Conservation (phyloP, 1,140 invertebrate genomes). For the Aphidius ervi region DNA sequence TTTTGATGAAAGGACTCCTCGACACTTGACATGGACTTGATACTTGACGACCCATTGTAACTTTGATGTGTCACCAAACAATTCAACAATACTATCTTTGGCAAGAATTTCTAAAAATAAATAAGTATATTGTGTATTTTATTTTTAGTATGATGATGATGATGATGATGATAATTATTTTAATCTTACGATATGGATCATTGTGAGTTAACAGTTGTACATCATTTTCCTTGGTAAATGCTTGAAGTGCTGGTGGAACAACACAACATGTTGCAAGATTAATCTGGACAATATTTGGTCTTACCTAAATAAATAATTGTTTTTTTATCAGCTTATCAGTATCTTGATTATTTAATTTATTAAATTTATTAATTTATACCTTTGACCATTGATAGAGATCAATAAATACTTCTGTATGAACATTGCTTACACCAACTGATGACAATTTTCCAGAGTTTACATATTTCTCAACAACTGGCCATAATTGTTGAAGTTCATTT, state of each 20-base stretch:
- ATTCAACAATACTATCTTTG: slow-evolving; percentile 48
- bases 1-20: slow-evolving; percentile 83
- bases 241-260: slow-evolving; percentile 83
- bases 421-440: slow-evolving; percentile 82
- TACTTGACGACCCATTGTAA: slow-evolving; percentile 76
- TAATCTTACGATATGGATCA: slow-evolving; percentile 76
- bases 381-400: slow-evolving; percentile 73
- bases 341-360: neutral
- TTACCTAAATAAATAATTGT: slow-evolving; percentile 55
- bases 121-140: neutral
- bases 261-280: slow-evolving; percentile 94
- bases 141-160: slow-evolving; percentile 10
- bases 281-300: slow-evolving; percentile 91
- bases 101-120: slow-evolving; percentile 61
- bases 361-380: slow-evolving; percentile 43
- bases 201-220: slow-evolving; percentile 93
- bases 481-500: slow-evolving; percentile 65
- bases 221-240: slow-evolving; percentile 85
- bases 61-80: slow-evolving; percentile 49
- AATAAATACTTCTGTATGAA: slow-evolving; percentile 76
- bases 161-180: slow-evolving; percentile 8
- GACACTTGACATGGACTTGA: slow-evolving; percentile 82
- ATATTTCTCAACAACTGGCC: slow-evolving; percentile 69
- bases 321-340: neutral
- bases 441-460: slow-evolving; percentile 62